Evolutionary conservation across 1,140 invertebrate species (phyloP).

Genomic region (Hyles euphorbiae): DNA sequence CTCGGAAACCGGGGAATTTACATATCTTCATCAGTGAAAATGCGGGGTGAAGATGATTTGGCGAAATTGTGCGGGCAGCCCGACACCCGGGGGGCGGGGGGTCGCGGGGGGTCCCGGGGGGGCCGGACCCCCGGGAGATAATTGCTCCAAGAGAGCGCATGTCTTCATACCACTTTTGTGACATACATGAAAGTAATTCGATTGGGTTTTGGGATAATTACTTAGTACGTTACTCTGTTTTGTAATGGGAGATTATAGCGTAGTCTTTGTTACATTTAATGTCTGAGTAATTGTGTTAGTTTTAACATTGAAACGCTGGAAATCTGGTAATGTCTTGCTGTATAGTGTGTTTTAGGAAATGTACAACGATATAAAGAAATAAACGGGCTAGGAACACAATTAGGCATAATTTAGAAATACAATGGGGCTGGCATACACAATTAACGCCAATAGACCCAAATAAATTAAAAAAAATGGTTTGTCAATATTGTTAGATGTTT

Average conservation of each 20-base stretch:
- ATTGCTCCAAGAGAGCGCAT: constrained; percentile 61
- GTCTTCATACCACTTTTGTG: constrained; percentile 61
- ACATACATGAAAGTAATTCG: constrained; percentile 60
- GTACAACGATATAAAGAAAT: too few relatives aligned
- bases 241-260: not conserved
- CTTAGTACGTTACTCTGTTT: not conserved
- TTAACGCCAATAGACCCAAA: too few relatives aligned
- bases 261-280: not conserved
- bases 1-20: constrained; percentile 45
- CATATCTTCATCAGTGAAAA: constrained; percentile 65
- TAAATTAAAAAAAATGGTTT: too few relatives aligned
- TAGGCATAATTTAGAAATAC: too few relatives aligned
- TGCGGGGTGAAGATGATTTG: constrained; percentile 66
- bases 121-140: constrained; percentile 31
- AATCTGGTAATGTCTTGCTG: too few relatives aligned
- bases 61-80: constrained; percentile 40
- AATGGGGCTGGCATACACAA: too few relatives aligned
- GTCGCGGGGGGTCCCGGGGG: constrained; percentile 12
- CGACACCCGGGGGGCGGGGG: constrained; percentile 15
- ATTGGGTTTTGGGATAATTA: constrained; percentile 57
- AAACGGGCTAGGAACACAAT: too few relatives aligned
- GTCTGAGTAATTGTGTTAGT: not conserved
- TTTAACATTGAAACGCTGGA: not conserved
- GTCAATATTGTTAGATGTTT: too few relatives aligned
- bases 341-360: too few relatives aligned